Conservation (phyloP, 1,140 invertebrate species). For the Planococcus citri region DNA sequence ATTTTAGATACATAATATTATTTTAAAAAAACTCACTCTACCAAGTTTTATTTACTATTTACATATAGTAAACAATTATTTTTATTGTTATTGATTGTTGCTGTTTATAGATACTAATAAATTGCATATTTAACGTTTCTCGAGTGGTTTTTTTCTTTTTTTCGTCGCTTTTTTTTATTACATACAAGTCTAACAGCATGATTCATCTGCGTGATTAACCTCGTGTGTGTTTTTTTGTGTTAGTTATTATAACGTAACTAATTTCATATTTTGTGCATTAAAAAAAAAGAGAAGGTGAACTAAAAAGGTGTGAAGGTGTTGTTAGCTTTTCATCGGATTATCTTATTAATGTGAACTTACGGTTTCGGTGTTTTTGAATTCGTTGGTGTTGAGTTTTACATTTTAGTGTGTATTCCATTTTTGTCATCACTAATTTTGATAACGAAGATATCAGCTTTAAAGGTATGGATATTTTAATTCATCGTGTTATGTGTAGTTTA, state of each 20-base stretch:
- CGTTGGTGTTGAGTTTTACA: too few relatives aligned
- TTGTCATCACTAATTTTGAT: too few relatives aligned
- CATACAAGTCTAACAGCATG: not conserved
- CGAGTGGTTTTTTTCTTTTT: not conserved
- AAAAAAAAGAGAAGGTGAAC: too few relatives aligned
- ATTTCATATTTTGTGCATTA: not conserved
- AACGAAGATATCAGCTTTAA: too few relatives aligned
- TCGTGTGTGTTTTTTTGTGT: not conserved
- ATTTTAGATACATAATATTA: not conserved
- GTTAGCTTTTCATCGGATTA: too few relatives aligned
- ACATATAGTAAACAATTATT: conserved; percentile 14
- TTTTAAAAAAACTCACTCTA: not conserved
- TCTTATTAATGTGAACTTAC: too few relatives aligned
- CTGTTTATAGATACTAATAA: conserved; percentile 20
- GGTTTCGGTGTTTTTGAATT: too few relatives aligned
- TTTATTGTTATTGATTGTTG: conserved; percentile 21
- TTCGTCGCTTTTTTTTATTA: not conserved
- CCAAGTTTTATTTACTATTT: conserved; percentile 16
- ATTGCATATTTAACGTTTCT: conserved; percentile 9
- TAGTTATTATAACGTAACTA: not conserved
- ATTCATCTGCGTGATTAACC: not conserved
- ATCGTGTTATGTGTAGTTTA: too few relatives aligned
- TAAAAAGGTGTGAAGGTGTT: too few relatives aligned
- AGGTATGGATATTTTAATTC: too few relatives aligned
- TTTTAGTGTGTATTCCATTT: too few relatives aligned